Evolutionary conservation across 2,113 vertebrate genomes (phyloP).

Genomic region (Rhinolophus sinicus): DNA sequence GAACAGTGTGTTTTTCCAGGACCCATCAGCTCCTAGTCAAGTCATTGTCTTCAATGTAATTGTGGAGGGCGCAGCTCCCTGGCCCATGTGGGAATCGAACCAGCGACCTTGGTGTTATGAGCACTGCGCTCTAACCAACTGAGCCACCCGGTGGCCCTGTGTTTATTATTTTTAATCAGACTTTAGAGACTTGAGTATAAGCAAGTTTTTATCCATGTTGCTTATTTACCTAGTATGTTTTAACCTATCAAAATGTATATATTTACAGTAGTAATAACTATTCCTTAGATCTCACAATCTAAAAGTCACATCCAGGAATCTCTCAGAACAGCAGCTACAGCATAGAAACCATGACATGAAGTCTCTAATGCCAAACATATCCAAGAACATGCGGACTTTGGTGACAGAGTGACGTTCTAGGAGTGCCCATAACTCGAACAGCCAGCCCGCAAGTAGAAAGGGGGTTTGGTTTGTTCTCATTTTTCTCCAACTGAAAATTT

Average conservation of each 20-base stretch:
- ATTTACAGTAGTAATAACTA: not conserved
- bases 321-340: not conserved
- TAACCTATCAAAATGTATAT: not conserved
- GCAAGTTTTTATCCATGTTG: not conserved
- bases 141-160: too few species aligned
- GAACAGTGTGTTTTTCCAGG: too few species aligned
- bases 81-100: too few species aligned
- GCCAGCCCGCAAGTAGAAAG: not conserved
- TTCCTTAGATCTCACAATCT: not conserved
- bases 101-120: too few species aligned
- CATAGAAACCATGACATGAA: not conserved
- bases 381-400: not conserved
- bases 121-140: too few species aligned
- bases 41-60: too few species aligned
- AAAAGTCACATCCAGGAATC: not conserved
- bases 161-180: constrained; percentile 1
- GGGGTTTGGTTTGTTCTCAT: not conserved
- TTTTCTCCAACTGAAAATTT: not conserved
- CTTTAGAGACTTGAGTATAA: not conserved
- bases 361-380: not conserved
- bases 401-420: not conserved
- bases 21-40: too few species aligned
- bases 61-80: too few species aligned
- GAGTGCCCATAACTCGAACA: not conserved
- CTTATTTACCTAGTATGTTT: not conserved